phyloP scores from a whole-genome alignment of 2,888 invertebrate genomes.

The Empis stercorea region DNA sequence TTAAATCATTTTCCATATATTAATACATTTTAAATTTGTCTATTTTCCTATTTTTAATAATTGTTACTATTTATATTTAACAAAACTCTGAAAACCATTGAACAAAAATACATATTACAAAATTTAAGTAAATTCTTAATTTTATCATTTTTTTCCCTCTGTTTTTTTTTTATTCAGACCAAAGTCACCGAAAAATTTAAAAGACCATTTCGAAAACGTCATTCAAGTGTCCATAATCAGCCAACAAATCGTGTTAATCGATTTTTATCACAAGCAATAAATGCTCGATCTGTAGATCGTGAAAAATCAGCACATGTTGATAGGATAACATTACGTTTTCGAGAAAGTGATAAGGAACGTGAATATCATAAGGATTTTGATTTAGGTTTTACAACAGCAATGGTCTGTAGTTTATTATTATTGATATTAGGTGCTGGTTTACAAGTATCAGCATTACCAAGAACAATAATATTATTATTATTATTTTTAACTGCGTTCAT shows the following conservation, averaged over 20 bases:
- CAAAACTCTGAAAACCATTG: no score
- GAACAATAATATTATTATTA: conserved; percentile 69
- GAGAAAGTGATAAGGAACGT: conserved; percentile 70
- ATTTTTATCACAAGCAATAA: conserved; percentile 81
- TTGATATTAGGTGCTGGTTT: conserved; percentile 63
- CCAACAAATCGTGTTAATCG: conserved; percentile 86
- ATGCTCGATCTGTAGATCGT: conserved; percentile 77
- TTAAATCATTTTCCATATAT: no score
- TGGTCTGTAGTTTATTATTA: conserved; percentile 63
- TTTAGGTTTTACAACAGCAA: conserved; percentile 70
- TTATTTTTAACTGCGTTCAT: conserved; percentile 81
- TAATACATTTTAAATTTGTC: no score
- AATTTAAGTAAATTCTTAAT: no score
- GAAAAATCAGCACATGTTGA: conserved; percentile 85
- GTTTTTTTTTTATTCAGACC: conserved; percentile 40
- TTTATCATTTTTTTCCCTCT: no score
- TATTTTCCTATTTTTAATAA: not conserved
- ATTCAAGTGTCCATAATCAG: conserved; percentile 76
- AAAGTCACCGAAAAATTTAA: conserved; percentile 80
- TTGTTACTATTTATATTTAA: no score
- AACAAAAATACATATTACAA: no score
- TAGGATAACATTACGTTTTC: conserved; percentile 71
- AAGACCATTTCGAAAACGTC: conserved; percentile 76
- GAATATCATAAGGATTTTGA: conserved; percentile 82
- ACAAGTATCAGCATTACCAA: conserved; percentile 63